Evolutionary conservation across 2,888 invertebrate species (phyloP).

Genomic region (Ophioninae sp.): DNA sequence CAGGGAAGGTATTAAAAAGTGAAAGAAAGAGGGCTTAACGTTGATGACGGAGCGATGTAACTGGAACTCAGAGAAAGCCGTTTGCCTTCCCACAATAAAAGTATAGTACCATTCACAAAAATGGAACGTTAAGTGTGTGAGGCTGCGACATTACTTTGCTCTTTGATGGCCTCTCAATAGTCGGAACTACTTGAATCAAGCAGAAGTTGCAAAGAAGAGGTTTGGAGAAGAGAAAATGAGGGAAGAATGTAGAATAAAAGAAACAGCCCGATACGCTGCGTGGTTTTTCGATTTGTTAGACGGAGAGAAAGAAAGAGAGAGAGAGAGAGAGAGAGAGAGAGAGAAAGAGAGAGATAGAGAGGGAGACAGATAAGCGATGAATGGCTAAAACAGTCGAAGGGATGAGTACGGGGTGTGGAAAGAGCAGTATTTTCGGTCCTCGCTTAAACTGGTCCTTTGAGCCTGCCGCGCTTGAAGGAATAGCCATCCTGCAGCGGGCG

Average conservation of each 20-base stretch:
- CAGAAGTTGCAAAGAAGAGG: conserved; percentile 54
- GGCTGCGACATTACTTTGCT: no score
- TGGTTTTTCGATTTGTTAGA: no score
- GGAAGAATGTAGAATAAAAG: conserved; percentile 25
- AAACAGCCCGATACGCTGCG: conserved; percentile 12
- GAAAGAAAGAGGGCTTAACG: conserved; percentile 18
- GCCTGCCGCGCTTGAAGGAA: conserved; percentile 40
- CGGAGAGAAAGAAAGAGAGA: conserved; percentile 36
- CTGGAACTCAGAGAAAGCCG: conserved; percentile 35
- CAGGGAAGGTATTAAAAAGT: conserved; percentile 3
- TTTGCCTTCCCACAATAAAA: conserved; percentile 30
- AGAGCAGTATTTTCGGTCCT: conserved; percentile 47
- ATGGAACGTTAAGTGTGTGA: conserved; percentile 11
- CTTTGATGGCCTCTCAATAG: neutral
- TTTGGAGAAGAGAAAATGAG: conserved; percentile 38
- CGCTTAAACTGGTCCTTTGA: conserved; percentile 49
- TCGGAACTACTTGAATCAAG: conserved; percentile 61
- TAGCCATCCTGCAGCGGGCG: conserved; percentile 28
- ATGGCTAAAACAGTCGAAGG: conserved; percentile 40
- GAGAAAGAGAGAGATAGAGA: conserved; percentile 9
- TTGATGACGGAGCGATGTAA: conserved; percentile 23
- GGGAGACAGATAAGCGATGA: conserved; percentile 36
- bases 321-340: conserved; percentile 40
- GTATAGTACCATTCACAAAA: conserved; percentile 14
- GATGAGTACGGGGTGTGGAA: conserved; percentile 51